Percentiles rank a stretch among this genome's conserved stretches.
phyloP scores from a whole-genome alignment of 1,140 invertebrate species.

The Cyclargus thomasi region DNA sequence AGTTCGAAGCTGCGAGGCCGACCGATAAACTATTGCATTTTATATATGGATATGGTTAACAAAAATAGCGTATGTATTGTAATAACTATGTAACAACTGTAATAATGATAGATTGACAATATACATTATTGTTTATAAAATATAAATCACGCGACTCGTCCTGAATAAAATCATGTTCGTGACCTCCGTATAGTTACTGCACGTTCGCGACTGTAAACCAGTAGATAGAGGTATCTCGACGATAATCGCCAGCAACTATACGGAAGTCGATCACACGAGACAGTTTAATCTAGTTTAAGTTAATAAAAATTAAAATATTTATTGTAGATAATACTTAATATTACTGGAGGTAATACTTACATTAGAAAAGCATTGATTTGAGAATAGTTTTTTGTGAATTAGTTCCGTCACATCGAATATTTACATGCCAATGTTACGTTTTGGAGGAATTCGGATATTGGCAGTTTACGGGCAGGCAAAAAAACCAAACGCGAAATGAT shows the following conservation, averaged over 20 bases:
- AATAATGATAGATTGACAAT: slow-evolving; percentile 58
- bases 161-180: slow-evolving; percentile 24
- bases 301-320: slow-evolving; percentile 61
- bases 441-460: slow-evolving; percentile 21
- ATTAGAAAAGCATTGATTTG: slow-evolving; percentile 59
- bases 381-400: slow-evolving; percentile 63
- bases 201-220: no score
- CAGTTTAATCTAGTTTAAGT: slow-evolving; percentile 35
- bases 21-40: slow-evolving; percentile 66
- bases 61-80: slow-evolving; percentile 70
- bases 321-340: slow-evolving; percentile 69
- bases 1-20: slow-evolving; percentile 34
- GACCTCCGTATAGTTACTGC: slow-evolving; percentile 28
- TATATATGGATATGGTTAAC: slow-evolving; percentile 66
- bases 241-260: not conserved
- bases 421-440: slow-evolving; percentile 28
- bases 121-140: slow-evolving; percentile 64
- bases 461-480: slow-evolving; percentile 32
- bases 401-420: slow-evolving; percentile 21
- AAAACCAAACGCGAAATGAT: slow-evolving; percentile 23
- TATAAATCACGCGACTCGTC: slow-evolving; percentile 57
- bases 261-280: slow-evolving; percentile 6
- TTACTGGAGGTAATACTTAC: slow-evolving; percentile 69
- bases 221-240: not conserved
- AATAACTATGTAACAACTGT: slow-evolving; percentile 68